Percentiles rank a stretch among this genome's conserved stretches.
Evolutionary conservation across 2,888 invertebrate genomes (phyloP).

Genomic region (Prenolepis imparis): DNA sequence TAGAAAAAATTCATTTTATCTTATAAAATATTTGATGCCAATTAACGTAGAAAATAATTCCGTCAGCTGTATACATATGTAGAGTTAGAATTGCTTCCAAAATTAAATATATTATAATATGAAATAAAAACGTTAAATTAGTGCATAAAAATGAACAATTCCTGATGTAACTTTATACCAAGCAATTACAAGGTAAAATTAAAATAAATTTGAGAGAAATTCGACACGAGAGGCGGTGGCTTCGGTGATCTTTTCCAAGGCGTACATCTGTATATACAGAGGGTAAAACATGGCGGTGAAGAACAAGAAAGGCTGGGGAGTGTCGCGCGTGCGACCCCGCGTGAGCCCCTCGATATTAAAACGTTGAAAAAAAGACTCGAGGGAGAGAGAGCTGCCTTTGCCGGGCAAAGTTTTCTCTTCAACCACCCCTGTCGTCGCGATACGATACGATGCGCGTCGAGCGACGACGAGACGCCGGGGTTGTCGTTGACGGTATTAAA

Average conservation of each 20-base stretch:
- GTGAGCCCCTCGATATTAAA: slow-evolving; percentile 68
- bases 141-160: slow-evolving; percentile 1
- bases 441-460: slow-evolving; percentile 49
- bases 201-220: slow-evolving; percentile 42
- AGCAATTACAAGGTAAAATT: slow-evolving; percentile 37
- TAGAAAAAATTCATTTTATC: neutral
- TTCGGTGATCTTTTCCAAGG: slow-evolving; percentile 27
- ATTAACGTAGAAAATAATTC: neutral
- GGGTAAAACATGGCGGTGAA: slow-evolving; percentile 49
- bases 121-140: slow-evolving; percentile 1
- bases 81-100: neutral
- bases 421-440: slow-evolving; percentile 48
- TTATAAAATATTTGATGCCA: neutral
- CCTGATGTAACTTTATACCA: slow-evolving; percentile 15
- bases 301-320: slow-evolving; percentile 44
- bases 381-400: slow-evolving; percentile 34
- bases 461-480: slow-evolving; percentile 50
- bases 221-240: slow-evolving; percentile 20
- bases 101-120: neutral
- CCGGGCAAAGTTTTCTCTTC: slow-evolving; percentile 60
- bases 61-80: neutral
- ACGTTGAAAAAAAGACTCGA: slow-evolving; percentile 53
- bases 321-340: slow-evolving; percentile 46
- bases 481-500: slow-evolving; percentile 62
- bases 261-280: slow-evolving; percentile 40